phyloP scores from a whole-genome alignment of 1,140 invertebrate genomes.

The Drosophila lini region DNA sequence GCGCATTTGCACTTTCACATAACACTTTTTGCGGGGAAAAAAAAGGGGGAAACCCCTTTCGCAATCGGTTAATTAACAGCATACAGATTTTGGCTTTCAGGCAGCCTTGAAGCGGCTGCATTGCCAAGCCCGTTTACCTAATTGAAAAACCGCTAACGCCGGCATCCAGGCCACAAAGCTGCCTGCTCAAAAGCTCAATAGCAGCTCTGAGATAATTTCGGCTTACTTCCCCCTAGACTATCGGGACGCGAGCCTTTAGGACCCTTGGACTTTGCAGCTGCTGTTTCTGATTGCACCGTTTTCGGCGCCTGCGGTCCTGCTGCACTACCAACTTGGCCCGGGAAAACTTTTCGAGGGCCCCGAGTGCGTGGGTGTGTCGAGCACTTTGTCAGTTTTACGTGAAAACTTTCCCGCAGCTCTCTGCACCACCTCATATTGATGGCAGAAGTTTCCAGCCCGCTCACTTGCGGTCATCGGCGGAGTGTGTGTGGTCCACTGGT shows the following conservation, averaged over 20 bases:
- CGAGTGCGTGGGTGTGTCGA: constrained; percentile 15
- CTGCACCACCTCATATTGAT: constrained; percentile 51
- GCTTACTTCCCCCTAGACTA: neutral
- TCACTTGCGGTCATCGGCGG: constrained; percentile 12
- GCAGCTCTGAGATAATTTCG: constrained; percentile 13
- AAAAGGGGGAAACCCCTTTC: constrained; percentile 8
- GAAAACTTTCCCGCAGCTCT: constrained; percentile 69
- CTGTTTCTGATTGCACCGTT: constrained; percentile 60
- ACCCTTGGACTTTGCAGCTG: constrained; percentile 34
- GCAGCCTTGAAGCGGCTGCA: constrained; percentile 3
- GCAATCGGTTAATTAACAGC: constrained; percentile 39
- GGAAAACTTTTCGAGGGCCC: constrained; percentile 42
- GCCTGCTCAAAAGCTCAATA: neutral
- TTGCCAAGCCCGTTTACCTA: constrained; percentile 19
- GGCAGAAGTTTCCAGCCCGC: constrained; percentile 39
- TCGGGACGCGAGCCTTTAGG: neutral
- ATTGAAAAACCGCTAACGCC: neutral
- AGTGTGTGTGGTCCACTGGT: neutral
- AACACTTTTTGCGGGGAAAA: neutral
- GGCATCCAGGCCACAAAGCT: neutral
- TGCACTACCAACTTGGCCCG: constrained; percentile 13
- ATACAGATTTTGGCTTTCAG: constrained; percentile 11
- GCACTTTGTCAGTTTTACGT: constrained; percentile 73
- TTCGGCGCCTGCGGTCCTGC: constrained; percentile 33
- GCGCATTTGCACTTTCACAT: constrained; percentile 3